Evolutionary conservation across 2,113 vertebrate genomes (phyloP).

Genomic region (Indicator maculatus): DNA sequence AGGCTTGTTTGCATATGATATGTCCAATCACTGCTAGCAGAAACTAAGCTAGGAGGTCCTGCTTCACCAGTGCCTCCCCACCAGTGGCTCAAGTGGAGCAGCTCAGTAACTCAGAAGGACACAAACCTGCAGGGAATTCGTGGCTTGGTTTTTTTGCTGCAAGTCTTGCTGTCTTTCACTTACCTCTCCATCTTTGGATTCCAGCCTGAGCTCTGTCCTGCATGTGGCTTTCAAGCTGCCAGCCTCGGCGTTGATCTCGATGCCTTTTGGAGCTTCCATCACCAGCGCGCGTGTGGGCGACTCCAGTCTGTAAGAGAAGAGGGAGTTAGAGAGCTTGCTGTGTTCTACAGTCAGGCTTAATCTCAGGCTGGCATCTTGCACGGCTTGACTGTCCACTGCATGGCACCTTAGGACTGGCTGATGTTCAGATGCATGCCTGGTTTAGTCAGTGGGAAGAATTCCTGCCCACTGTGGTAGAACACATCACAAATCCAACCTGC

Average conservation of each 20-base stretch:
- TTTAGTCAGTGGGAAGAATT: not conserved
- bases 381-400: not conserved
- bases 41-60: not conserved
- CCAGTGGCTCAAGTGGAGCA: not conserved
- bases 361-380: not conserved
- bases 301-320: conserved; percentile 84
- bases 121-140: not conserved
- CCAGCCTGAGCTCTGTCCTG: conserved; percentile 93
- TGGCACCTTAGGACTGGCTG: not conserved
- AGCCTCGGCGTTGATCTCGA: conserved; percentile 95
- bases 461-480: not conserved
- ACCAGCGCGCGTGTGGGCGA: conserved; percentile 92
- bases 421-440: not conserved
- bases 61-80: not conserved
- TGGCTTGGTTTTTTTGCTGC: not conserved
- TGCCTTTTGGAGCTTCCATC: conserved; percentile 96
- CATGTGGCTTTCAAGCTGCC: conserved; percentile 95
- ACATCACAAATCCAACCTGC: not conserved
- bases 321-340: not conserved
- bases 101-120: not conserved
- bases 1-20: not conserved
- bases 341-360: too few species aligned
- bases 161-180: not conserved
- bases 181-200: conserved; percentile 98
- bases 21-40: not conserved